phyloP scores from a whole-genome alignment of 2,888 invertebrate genomes.

The Dascillus cervinus region DNA sequence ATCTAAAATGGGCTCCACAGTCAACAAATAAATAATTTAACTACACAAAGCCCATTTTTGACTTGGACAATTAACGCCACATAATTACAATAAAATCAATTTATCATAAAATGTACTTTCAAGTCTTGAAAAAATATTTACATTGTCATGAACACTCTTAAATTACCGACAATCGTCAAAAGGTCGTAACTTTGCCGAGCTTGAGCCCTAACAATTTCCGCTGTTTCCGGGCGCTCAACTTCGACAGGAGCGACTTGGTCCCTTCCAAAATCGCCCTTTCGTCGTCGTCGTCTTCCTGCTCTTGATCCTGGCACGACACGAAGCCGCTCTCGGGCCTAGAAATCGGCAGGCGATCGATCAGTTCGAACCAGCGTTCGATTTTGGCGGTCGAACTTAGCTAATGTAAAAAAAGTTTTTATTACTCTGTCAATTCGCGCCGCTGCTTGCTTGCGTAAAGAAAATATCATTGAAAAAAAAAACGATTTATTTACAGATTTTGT shows the following conservation, averaged over 20 bases:
- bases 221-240: constrained; percentile 63
- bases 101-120: constrained; percentile 18
- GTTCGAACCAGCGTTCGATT: constrained; percentile 75
- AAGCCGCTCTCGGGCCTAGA: constrained; percentile 74
- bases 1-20: no score
- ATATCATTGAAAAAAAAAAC: no score
- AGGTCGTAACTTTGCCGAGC: constrained; percentile 64
- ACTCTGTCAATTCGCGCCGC: background rate
- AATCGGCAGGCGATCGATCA: constrained; percentile 55
- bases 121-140: background rate
- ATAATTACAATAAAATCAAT: constrained; percentile 17
- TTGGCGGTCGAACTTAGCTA: constrained; percentile 70
- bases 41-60: no score
- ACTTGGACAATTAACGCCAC: no score
- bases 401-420: constrained; percentile 1
- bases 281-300: constrained; percentile 46
- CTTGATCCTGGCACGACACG: constrained; percentile 57
- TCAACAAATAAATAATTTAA: no score
- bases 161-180: constrained; percentile 45
- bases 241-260: constrained; percentile 57
- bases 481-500: no score
- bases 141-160: background rate
- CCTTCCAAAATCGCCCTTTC: constrained; percentile 58
- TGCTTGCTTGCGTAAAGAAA: no score
- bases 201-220: constrained; percentile 60